phyloP scores from a whole-genome alignment of 1,140 invertebrate genomes.

The Drosophila equinoxialis region DNA sequence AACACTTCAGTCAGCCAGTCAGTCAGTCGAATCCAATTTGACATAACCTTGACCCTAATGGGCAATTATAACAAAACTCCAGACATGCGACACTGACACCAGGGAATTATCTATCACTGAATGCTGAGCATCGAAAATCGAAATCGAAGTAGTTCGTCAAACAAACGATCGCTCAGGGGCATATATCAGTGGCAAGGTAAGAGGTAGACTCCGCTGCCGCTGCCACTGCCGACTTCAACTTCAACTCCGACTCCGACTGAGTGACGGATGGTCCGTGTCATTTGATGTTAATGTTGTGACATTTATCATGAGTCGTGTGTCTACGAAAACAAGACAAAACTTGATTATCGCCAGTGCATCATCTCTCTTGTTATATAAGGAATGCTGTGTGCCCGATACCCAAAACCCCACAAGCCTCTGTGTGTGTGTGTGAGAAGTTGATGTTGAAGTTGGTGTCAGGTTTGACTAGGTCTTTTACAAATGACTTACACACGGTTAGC shows the following conservation, averaged over 20 bases:
- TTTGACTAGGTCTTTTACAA: constrained; percentile 60
- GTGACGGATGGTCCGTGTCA: constrained; percentile 83
- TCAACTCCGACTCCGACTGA: constrained; percentile 69
- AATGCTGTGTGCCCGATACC: constrained; percentile 50
- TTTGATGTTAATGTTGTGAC: constrained; percentile 83
- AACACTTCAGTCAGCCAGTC: too few species aligned
- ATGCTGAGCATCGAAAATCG: constrained; percentile 51
- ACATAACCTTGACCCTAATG: constrained; percentile 73
- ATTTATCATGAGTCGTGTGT: constrained; percentile 81
- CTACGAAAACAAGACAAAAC: constrained; percentile 79
- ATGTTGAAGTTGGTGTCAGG: constrained; percentile 44
- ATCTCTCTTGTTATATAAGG: constrained; percentile 61
- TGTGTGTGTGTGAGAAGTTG: neutral
- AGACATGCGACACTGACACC: constrained; percentile 44
- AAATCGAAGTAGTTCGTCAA: constrained; percentile 70
- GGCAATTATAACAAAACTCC: constrained; percentile 64
- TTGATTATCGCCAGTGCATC: constrained; percentile 80
- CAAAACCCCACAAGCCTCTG: constrained; percentile 7
- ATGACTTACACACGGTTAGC: constrained; percentile 71
- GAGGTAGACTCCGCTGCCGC: constrained; percentile 19
- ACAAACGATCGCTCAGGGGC: constrained; percentile 71
- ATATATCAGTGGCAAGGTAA: constrained; percentile 50
- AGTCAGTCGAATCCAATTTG: constrained; percentile 49
- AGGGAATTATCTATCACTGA: constrained; percentile 47
- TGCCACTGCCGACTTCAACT: constrained; percentile 17